phyloP scores from a whole-genome alignment of 2,797 vertebrate species.

The Perdix hodgsoniae region DNA sequence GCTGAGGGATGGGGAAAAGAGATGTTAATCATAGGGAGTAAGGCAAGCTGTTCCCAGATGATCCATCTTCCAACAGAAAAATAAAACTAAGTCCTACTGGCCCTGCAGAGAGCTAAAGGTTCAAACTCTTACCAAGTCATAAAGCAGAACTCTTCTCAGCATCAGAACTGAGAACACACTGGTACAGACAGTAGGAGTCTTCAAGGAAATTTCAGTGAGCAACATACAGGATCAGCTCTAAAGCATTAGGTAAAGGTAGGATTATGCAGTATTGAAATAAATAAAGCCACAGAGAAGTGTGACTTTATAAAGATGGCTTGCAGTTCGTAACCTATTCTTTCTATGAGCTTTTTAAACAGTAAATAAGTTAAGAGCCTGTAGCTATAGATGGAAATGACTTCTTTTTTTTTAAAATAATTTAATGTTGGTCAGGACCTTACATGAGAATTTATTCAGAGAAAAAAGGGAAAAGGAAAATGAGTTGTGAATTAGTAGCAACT shows the following conservation, averaged over 20 bases:
- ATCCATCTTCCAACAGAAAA: background rate
- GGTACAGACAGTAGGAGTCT: background rate
- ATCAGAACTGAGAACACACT: accelerated
- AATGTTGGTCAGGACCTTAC: background rate
- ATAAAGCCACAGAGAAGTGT: background rate
- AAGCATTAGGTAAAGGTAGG: background rate
- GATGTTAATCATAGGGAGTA: background rate
- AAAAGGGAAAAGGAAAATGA: slow-evolving; percentile 19
- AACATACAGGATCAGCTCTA: background rate
- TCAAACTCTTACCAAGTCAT: background rate
- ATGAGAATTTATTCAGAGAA: background rate
- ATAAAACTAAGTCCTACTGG: background rate
- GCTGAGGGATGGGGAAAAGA: background rate
- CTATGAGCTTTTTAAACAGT: background rate
- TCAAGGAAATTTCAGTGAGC: background rate
- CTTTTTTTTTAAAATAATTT: background rate
- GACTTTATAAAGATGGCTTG: background rate
- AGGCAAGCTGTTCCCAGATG: background rate
- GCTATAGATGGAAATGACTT: background rate
- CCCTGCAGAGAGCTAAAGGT: background rate
- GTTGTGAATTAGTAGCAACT: slow-evolving; percentile 35
- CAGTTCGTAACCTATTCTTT: background rate
- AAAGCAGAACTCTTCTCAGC: background rate
- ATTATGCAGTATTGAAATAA: background rate
- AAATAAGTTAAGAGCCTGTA: slow-evolving; percentile 13